Evolutionary conservation across 2,113 vertebrate species (phyloP), one percentile per base, ranked within the genome.

Genomic region (Lynx canadensis): DNA sequence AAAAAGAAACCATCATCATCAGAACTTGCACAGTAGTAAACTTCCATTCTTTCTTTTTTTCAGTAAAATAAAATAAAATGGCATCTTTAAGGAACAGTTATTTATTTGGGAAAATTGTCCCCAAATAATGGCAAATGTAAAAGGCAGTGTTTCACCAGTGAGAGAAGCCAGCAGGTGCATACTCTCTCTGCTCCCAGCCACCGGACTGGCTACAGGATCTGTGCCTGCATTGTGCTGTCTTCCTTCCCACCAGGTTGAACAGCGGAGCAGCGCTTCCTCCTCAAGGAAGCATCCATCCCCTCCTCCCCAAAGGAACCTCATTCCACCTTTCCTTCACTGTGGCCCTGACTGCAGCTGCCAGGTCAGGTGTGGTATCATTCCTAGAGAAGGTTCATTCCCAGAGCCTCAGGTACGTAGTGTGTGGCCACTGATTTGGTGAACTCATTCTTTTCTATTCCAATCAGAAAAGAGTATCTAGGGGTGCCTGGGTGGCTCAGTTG

Each of bases 351-450:
- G 12, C 38, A 52, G 69, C 19, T 41, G 73, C 76, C 13, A 21
- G 3, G 23, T 11, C 0, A 13, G 69, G 16, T 10, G 0, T 1
- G 5, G 45, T 11, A 9, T 55, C 25, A 0, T 11, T 27, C 68
- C 31, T 33, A 11, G 45, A 63, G 73, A 25, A 60, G 36, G 18
- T 0, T 38, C 21, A 5, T 48, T 79, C 16, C 27, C 23, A 29
- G 63, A 79, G 5, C 25, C 90, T 78, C 29, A 8, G 4, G 33
- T 60, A 50, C 0, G 0, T 38, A 7, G 9, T 7, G 2, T 10
- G 21, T 0, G 0, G 60, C 87, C 25, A 0, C 13, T 23, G 38
- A 78, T 36, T 73, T 69, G 38, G 45, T 7, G 48, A 83, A 23
- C 1, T 3, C 7, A 0, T 33, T 92, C 41, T 65, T 83, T 74